Percentiles rank a stretch among this genome's conserved stretches.
phyloP scores from a whole-genome alignment of 2,113 vertebrate genomes.

The Ageneiosus marmoratus region DNA sequence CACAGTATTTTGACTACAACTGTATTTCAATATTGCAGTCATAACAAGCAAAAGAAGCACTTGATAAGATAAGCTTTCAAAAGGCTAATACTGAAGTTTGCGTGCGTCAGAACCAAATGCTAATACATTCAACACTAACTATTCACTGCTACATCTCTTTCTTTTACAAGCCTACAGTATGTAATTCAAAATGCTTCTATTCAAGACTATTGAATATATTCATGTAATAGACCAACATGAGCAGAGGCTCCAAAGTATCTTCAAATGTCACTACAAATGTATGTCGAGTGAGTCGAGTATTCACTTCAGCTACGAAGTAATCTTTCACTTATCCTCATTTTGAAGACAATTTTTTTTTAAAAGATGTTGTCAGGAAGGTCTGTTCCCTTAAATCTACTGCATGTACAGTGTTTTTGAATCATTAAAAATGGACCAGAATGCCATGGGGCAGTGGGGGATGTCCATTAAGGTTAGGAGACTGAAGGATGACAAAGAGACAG shows the following conservation, averaged over 20 bases:
- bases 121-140: not conserved
- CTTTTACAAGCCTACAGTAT: not conserved
- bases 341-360: slow-evolving; percentile 48
- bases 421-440: slow-evolving; percentile 65
- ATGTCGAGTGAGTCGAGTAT: slow-evolving; percentile 33
- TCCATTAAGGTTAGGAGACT: slow-evolving; percentile 44
- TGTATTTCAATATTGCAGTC: slow-evolving; percentile 29
- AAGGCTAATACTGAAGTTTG: slow-evolving; percentile 5
- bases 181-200: not conserved
- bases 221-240: not conserved
- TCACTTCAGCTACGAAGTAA: slow-evolving; percentile 62
- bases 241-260: not conserved
- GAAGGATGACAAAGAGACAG: slow-evolving; percentile 26
- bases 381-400: slow-evolving; percentile 56
- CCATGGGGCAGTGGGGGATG: slow-evolving; percentile 51
- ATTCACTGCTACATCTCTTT: slow-evolving; percentile 7
- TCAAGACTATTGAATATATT: too few species aligned
- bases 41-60: slow-evolving; percentile 34
- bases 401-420: slow-evolving; percentile 57
- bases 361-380: slow-evolving; percentile 68
- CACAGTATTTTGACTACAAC: slow-evolving; percentile 35
- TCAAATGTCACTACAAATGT: not conserved
- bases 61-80: slow-evolving; percentile 4
- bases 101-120: not conserved
- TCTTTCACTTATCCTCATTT: slow-evolving; percentile 60